Evolutionary conservation across 2,888 invertebrate genomes (phyloP).

Genomic region (Leptogaster cylindrica): DNA sequence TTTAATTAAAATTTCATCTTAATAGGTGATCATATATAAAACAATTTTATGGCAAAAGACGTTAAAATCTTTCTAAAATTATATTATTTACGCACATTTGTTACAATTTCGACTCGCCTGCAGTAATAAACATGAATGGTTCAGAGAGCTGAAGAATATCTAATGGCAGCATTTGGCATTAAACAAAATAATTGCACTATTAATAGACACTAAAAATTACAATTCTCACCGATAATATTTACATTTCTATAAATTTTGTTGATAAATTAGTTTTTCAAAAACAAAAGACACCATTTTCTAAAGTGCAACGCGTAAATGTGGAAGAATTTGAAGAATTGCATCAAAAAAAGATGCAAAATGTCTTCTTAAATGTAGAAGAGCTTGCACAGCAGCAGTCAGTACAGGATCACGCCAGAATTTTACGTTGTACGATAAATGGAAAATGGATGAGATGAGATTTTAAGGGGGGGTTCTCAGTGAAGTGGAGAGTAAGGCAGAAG

Average conservation of each 20-base stretch:
- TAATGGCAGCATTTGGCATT: slow-evolving; percentile 9
- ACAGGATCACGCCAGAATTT: not conserved
- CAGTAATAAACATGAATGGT: too few species aligned
- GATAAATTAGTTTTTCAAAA: slow-evolving; percentile 17
- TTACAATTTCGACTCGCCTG: not conserved
- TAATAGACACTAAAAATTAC: slow-evolving; percentile 25
- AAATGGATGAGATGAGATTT: not conserved
- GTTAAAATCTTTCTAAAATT: too few species aligned
- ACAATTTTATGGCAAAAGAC: too few species aligned
- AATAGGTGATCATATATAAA: too few species aligned
- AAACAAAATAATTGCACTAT: slow-evolving; percentile 18
- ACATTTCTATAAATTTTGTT: slow-evolving; percentile 18
- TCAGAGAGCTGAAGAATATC: too few species aligned
- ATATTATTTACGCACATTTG: not conserved
- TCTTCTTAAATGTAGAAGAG: not conserved
- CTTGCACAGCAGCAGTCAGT: not conserved
- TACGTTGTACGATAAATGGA: not conserved
- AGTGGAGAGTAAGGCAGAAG: not conserved
- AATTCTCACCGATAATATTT: slow-evolving; percentile 26
- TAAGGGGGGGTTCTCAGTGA: not conserved
- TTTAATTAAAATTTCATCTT: too few species aligned
- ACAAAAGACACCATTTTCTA: too few species aligned
- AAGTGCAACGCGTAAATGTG: slow-evolving; percentile 18
- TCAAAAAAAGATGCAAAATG: slow-evolving; percentile 13
- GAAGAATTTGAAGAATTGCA: slow-evolving; percentile 16